Percentiles rank a stretch among this genome's conserved stretches.
Conservation (phyloP, 2,797 vertebrate genomes). For the Cercopithecus diana region DNA sequence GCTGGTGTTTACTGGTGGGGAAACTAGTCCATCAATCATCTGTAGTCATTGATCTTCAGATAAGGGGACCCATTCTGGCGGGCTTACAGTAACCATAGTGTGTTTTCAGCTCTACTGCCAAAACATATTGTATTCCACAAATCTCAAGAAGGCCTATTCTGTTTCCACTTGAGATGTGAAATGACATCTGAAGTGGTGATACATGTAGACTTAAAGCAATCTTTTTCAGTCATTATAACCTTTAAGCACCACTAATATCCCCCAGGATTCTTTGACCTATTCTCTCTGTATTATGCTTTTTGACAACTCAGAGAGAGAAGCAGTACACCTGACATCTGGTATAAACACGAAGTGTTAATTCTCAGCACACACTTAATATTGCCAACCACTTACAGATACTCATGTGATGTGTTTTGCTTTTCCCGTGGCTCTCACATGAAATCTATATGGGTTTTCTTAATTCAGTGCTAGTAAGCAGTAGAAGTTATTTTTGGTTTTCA, state of each 20-base stretch:
- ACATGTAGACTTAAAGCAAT: slow-evolving; percentile 39
- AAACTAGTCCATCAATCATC: slow-evolving; percentile 57
- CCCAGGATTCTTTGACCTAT: slow-evolving; percentile 55
- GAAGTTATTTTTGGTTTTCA: background rate
- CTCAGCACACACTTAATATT: slow-evolving; percentile 50
- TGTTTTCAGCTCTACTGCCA: slow-evolving; percentile 36
- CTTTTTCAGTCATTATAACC: slow-evolving; percentile 60
- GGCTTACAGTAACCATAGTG: background rate
- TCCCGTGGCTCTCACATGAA: slow-evolving; percentile 21
- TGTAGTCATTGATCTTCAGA: slow-evolving; percentile 33
- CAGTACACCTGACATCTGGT: slow-evolving; percentile 55
- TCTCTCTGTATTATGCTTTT: slow-evolving; percentile 41
- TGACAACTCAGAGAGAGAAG: slow-evolving; percentile 65
- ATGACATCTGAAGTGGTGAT: slow-evolving; percentile 59
- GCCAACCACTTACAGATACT: slow-evolving; percentile 69
- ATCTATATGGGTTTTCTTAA: slow-evolving; percentile 53
- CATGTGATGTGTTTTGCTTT: slow-evolving; percentile 63
- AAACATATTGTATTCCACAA: slow-evolving; percentile 23
- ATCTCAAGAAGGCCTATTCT: slow-evolving; percentile 34
- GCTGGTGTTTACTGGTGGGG: slow-evolving; percentile 56
- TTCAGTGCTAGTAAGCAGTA: background rate
- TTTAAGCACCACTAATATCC: slow-evolving; percentile 55
- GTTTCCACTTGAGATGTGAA: slow-evolving; percentile 44
- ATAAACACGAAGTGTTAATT: slow-evolving; percentile 54
- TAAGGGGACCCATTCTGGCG: background rate